Evolutionary conservation across 2,888 invertebrate species (phyloP), one percentile per base, ranked within the genome.

Genomic region (Pelosia muscerda): DNA sequence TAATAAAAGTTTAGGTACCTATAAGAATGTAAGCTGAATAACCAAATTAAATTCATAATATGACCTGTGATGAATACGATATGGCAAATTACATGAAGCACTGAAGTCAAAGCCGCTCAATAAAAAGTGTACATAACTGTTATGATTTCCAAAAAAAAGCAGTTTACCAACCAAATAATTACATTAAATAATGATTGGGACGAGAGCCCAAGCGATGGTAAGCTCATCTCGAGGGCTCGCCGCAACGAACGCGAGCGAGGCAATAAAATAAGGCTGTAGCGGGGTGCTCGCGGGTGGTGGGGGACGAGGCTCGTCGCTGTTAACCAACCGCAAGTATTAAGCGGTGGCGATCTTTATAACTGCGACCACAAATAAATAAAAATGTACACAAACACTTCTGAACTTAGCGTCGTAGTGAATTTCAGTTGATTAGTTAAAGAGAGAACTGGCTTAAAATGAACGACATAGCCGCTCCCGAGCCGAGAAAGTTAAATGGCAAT

Each of bases 171-270:
- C 86, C 85, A 91, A 93, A 93, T 93, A 93, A 94, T 94, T 93
- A 93, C 91, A 91, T 92, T 88, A 91, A 93, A 92, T 92, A 94
- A 92, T 92, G 90, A 92, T 90, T 88, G 88, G 89, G 89, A 87
- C 88, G 89, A 91, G 90, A 90, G 87, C 78, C 82, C 85, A 84
- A 84, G 82, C 87, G 87, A 86, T 84, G 88, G 90, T 87, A 87
- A 89, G 85, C 91, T 90, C 93, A 92, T 91, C 92, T 92, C 85
- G 90, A 90, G 91, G 91, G 91, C 89, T 89, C 84, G 85, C 88
- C 86, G 84, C 88, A 84, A 81, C 86, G 84, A 88, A 86, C 86
- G 81, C 80, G 84, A 81, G 88, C 86, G 86, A 86, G 85, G 89
- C 89, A 84, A 90, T 92, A 92, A 91, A 92, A 91, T 90, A 90